A percentile compares a stretch with the other conserved stretches of the same genome.
Conservation (phyloP, 2,113 vertebrate species). For the Dunckerocampus dactyliophorus region DNA sequence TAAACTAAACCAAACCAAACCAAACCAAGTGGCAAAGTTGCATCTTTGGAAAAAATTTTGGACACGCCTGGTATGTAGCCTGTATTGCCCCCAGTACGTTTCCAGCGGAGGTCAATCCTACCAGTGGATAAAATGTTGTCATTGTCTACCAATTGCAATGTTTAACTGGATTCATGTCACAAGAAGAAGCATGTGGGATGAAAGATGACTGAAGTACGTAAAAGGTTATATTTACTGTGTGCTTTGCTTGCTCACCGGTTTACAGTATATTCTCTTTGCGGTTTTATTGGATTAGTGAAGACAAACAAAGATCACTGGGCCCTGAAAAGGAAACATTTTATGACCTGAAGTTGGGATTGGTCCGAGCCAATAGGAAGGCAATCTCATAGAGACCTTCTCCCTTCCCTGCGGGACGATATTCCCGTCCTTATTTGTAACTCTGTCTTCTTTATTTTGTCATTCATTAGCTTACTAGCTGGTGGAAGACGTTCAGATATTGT, state of each 20-base stretch:
- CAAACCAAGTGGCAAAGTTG: too few species aligned
- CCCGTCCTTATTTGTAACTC: neutral
- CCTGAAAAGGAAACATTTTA: neutral
- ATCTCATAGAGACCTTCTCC: neutral
- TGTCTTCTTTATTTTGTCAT: neutral
- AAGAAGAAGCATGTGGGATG: too few species aligned
- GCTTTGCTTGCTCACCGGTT: too few species aligned
- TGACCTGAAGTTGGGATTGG: neutral
- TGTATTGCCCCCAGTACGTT: too few species aligned
- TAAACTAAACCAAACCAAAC: too few species aligned
- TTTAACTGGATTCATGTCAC: too few species aligned
- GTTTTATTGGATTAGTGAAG: neutral
- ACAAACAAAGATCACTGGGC: neutral
- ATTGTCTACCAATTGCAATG: too few species aligned
- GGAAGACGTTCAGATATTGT: neutral
- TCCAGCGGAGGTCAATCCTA: too few species aligned
- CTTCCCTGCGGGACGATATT: neutral
- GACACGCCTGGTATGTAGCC: too few species aligned
- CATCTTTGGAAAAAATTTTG: too few species aligned
- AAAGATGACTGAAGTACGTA: neutral
- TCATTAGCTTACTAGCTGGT: neutral
- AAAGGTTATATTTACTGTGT: neutral
- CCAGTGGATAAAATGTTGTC: too few species aligned
- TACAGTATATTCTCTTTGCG: neutral
- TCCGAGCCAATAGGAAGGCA: neutral